A percentile compares a stretch with the other conserved stretches of the same genome.
Evolutionary conservation across 1,140 invertebrate species (phyloP).

Genomic region (Anastatus disparis): DNA sequence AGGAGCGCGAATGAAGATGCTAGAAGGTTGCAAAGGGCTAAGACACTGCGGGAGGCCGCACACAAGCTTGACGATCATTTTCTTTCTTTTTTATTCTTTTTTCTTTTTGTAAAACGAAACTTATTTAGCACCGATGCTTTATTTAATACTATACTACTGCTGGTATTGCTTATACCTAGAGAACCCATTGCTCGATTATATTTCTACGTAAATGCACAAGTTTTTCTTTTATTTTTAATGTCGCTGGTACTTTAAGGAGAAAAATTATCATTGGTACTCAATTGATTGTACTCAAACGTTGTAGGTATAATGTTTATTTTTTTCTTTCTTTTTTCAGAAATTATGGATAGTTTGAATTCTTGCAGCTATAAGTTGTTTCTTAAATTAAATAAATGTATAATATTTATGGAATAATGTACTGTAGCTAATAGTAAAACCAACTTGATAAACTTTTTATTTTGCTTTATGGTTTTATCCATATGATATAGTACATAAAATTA

Average conservation of each 20-base stretch:
- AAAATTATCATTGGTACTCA: background rate
- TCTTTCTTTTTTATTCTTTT: background rate
- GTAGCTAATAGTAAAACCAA: too few relatives aligned
- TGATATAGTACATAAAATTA: too few relatives aligned
- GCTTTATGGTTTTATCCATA: too few relatives aligned
- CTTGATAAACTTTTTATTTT: too few relatives aligned
- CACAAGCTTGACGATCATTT: background rate
- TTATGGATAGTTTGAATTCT: too few relatives aligned
- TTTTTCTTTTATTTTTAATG: background rate
- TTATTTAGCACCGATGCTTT: constrained; percentile 19
- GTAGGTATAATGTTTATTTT: too few relatives aligned
- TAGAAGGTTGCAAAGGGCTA: background rate
- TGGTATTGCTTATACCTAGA: background rate
- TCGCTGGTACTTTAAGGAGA: background rate
- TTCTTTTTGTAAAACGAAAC: too few relatives aligned
- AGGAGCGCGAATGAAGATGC: constrained; percentile 3
- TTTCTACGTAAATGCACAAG: background rate
- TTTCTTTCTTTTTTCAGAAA: too few relatives aligned
- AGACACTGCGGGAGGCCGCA: constrained; percentile 17
- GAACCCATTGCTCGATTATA: background rate
- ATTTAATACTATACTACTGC: background rate
- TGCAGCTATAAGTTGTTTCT: too few relatives aligned
- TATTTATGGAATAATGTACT: too few relatives aligned
- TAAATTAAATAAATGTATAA: too few relatives aligned
- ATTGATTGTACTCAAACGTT: too few relatives aligned